phyloP scores from a whole-genome alignment of 2,113 vertebrate genomes.

The Oceanites oceanicus region DNA sequence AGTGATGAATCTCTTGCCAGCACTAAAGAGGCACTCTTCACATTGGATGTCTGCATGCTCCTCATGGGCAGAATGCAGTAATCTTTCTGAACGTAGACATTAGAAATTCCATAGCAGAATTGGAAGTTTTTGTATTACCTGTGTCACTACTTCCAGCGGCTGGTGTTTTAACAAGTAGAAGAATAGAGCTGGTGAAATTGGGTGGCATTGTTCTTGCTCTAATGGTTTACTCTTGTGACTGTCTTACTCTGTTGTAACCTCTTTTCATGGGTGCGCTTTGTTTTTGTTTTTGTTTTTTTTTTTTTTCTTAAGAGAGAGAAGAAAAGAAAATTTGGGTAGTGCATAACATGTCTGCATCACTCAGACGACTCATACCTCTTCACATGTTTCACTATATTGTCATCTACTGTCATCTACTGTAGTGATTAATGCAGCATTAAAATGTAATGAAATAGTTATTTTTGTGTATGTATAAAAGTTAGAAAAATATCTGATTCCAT shows the following conservation, averaged over 20 bases:
- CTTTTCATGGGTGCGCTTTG: neutral
- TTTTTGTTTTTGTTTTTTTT: neutral
- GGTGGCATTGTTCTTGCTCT: neutral
- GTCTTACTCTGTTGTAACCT: neutral
- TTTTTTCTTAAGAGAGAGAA: neutral
- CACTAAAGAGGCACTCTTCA: neutral
- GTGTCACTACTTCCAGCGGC: neutral
- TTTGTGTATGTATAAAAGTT: neutral
- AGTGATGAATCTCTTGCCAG: conserved; percentile 27
- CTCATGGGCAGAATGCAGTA: neutral
- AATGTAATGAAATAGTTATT: neutral
- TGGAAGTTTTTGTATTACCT: neutral
- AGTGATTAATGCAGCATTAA: neutral
- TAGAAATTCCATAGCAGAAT: neutral
- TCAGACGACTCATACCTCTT: neutral
- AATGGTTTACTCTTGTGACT: neutral
- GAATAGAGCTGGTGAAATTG: neutral
- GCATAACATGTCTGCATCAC: neutral
- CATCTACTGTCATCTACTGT: too few species aligned
- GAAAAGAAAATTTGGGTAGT: neutral
- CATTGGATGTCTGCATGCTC: neutral
- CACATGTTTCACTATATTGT: neutral
- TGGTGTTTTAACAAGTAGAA: neutral
- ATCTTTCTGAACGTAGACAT: neutral
- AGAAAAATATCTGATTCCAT: neutral